Conservation (phyloP, 2,888 invertebrate genomes). For the Linyphia triangularis region DNA sequence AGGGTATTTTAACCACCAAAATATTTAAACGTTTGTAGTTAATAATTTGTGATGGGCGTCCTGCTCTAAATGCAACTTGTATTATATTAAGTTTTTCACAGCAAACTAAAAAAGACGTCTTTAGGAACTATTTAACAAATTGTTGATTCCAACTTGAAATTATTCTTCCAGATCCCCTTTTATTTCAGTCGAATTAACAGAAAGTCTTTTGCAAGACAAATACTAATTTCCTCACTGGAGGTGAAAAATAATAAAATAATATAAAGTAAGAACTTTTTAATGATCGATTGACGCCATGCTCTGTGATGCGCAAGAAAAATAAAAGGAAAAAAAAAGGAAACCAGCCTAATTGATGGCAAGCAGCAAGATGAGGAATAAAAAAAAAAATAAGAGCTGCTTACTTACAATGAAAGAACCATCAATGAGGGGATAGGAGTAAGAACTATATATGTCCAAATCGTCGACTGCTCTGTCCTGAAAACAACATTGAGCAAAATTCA, state of each 20-base stretch:
- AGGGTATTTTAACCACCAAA: too few species aligned
- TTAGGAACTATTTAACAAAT: too few species aligned
- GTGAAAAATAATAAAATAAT: background rate
- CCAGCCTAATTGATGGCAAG: constrained; percentile 31
- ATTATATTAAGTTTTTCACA: too few species aligned
- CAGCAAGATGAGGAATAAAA: background rate
- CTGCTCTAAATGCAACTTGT: too few species aligned
- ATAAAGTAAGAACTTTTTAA: background rate
- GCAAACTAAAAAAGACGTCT: too few species aligned
- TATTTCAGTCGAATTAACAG: too few species aligned
- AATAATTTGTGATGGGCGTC: too few species aligned
- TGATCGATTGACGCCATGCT: background rate
- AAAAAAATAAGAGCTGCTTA: constrained; percentile 48
- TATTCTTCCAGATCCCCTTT: too few species aligned
- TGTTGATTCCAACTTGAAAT: too few species aligned
- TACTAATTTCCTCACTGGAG: too few species aligned
- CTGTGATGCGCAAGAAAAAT: background rate
- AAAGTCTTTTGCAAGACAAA: too few species aligned
- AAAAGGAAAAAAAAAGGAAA: background rate
- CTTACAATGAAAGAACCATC: constrained; percentile 73
- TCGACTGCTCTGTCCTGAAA: constrained; percentile 73
- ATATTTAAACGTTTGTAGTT: too few species aligned
- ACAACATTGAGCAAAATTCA: constrained; percentile 64
- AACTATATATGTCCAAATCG: constrained; percentile 70
- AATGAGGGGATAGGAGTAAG: constrained; percentile 73